A percentile compares a stretch with the other conserved stretches of the same genome.
These are phyloP conservation scores for Aphaenogaster ashmeadi DNA, from an alignment of 1,140 invertebrate species.

Conservation along the genomic window DNA sequence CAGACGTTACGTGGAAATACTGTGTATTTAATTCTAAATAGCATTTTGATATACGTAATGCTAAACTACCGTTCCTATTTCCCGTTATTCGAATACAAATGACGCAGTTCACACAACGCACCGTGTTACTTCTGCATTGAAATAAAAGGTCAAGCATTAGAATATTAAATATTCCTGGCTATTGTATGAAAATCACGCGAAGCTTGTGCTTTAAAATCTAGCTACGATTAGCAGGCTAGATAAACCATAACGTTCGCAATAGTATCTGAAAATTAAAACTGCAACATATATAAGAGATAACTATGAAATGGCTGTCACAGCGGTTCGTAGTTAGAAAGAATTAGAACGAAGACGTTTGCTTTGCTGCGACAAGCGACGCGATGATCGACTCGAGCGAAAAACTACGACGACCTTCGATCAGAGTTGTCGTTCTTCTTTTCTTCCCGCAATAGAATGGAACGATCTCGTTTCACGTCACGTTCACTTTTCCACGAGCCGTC, in stretches of 20 bases:
- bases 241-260: constrained; percentile 3
- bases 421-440: neutral
- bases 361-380: neutral
- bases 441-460: neutral
- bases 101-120: neutral
- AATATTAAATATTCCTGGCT: neutral
- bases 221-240: neutral
- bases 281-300: neutral
- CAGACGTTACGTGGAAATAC: neutral
- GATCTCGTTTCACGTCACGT: constrained; percentile 10
- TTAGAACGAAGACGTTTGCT: neutral
- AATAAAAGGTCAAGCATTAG: neutral
- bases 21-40: constrained; percentile 25
- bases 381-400: neutral
- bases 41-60: neutral
- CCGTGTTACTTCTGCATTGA: neutral
- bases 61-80: constrained; percentile 17
- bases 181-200: neutral
- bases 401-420: neutral
- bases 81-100: neutral
- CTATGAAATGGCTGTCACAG: constrained; percentile 3
- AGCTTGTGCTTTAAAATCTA: neutral
- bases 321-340: constrained; percentile 6
- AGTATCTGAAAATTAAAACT: constrained; percentile 3
- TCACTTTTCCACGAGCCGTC: constrained; percentile 12